Percentiles rank a stretch among this genome's conserved stretches.
These are phyloP conservation scores for Lithobates sylvaticus DNA, from an alignment of 2,797 vertebrate species.

Conservation along the genomic window DNA sequence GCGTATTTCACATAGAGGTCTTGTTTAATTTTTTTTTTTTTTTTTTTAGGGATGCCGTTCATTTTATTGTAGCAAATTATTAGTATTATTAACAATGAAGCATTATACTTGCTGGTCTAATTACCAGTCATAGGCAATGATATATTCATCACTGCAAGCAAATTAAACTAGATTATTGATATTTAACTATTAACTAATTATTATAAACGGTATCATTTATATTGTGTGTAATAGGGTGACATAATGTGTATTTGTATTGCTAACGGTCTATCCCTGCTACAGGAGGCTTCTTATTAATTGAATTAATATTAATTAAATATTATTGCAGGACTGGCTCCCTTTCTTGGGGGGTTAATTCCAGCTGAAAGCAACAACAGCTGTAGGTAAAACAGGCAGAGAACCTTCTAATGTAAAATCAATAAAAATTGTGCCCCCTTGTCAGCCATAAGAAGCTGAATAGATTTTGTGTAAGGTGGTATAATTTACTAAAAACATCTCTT, in stretches of 20 bases:
- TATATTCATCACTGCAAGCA: conserved; percentile 22
- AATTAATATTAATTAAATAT: not conserved
- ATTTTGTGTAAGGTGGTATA: conserved; percentile 78
- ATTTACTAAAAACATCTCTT: conserved; percentile 78
- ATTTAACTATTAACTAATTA: conserved; percentile 41
- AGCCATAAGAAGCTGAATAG: conserved; percentile 72
- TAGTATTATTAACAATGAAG: conserved; percentile 46
- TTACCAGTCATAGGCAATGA: conserved; percentile 9
- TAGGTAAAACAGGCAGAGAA: conserved; percentile 23
- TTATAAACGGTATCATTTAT: conserved; percentile 39
- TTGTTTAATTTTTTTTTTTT: conserved; percentile 11
- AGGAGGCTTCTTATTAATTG: conserved; percentile 18
- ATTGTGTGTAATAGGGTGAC: conserved; percentile 29
- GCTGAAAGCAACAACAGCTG: conserved; percentile 4
- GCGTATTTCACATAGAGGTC: conserved; percentile 7
- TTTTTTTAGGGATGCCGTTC: conserved; percentile 16
- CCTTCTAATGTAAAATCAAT: conserved; percentile 52
- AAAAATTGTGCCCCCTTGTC: conserved; percentile 61
- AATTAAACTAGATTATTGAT: conserved; percentile 47
- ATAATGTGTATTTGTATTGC: conserved; percentile 12
- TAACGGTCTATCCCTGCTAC: conserved; percentile 12
- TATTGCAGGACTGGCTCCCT: not conserved
- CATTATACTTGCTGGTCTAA: conserved; percentile 15
- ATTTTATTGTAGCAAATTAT: conserved; percentile 38
- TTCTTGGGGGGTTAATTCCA: conserved; percentile 43